Evolutionary conservation across 2,113 vertebrate species (phyloP), one percentile per base, ranked within the genome.

Genomic region (Lanius ludovicianus): DNA sequence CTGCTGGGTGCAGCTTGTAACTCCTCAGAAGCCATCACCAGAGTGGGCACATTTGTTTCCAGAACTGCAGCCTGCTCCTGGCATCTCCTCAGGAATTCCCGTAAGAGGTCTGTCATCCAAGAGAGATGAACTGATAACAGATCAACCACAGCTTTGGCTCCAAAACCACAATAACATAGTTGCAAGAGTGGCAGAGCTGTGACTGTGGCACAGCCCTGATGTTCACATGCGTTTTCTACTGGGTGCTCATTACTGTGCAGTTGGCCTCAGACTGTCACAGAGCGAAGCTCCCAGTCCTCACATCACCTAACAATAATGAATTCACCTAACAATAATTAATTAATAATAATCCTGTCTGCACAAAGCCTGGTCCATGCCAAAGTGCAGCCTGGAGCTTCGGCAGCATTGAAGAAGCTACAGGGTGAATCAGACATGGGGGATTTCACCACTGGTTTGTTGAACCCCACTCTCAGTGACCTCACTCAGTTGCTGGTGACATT

Each of bases 151-250:
- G 73, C 71, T 67, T n/a, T 50, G 49, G 37, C 56, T 88, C 47
- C 59, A 23, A 39, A 84, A 80, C 7, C 60, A 11, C 15, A 57
- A 42, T 31, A 23, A 44, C 1, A 4, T 1, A 13, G 62, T 5
- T 60, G 25, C 6, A 12, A 1, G 24, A 1, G 2, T 0, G 1
- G 53, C 65, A 62, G 56, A 73, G 24, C 56, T 7, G 62, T 3
- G 10, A 37, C 8, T 0, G 2, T 15, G 46, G 79, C 50, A 52
- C 27, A 30, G 10, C 55, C 42, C 24, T 28, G 30, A 52, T 1
- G 4, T 4, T 41, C 62, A n/a, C 25, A 5, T 0, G 1, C 1
- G 0, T 64, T 67, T 63, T 47, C 37, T 56, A 9, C 37, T 0
- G 0, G 2, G 10, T 7, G 39, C 23, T n/a, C 47, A 20, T n/a